These are phyloP conservation scores for Macrobrachium rosenbergii DNA, from an alignment of 1,140 invertebrate species.

Conservation along the genomic window DNA sequence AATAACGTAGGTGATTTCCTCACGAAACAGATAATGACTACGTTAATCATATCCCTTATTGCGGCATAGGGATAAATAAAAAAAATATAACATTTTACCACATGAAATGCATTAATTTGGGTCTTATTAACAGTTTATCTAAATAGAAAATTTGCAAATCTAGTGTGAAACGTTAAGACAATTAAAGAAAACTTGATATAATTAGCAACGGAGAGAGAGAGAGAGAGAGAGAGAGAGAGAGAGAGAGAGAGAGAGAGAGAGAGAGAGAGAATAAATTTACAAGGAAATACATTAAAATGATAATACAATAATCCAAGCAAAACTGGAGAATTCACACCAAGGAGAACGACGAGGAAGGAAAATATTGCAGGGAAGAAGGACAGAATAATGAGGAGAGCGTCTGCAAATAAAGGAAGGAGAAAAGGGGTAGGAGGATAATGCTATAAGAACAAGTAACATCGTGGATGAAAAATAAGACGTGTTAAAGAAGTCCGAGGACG, in stretches of 20 bases:
- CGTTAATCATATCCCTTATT: no score
- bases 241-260: not conserved
- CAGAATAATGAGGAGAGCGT: not conserved
- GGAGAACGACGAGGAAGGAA: not conserved
- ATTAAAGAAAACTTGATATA: no score
- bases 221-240: slow-evolving; percentile 23
- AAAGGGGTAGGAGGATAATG: not conserved
- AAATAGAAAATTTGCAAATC: no score
- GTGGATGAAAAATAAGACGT: not conserved
- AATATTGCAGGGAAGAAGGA: not conserved
- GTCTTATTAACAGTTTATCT: no score
- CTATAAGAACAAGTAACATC: no score
- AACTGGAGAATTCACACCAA: not conserved
- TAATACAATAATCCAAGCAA: not conserved
- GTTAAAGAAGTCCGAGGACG: no score
- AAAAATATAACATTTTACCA: no score
- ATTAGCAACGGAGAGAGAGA: not conserved
- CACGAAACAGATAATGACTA: no score
- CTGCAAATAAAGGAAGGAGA: not conserved
- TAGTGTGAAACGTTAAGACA: no score
- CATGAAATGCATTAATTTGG: no score
- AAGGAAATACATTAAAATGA: not conserved
- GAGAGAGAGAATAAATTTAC: not conserved
- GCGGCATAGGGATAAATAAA: no score
- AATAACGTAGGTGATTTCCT: no score